These are phyloP conservation scores for Drosophila ercepeae DNA, from an alignment of 1,140 invertebrate species.

Conservation along the genomic window DNA sequence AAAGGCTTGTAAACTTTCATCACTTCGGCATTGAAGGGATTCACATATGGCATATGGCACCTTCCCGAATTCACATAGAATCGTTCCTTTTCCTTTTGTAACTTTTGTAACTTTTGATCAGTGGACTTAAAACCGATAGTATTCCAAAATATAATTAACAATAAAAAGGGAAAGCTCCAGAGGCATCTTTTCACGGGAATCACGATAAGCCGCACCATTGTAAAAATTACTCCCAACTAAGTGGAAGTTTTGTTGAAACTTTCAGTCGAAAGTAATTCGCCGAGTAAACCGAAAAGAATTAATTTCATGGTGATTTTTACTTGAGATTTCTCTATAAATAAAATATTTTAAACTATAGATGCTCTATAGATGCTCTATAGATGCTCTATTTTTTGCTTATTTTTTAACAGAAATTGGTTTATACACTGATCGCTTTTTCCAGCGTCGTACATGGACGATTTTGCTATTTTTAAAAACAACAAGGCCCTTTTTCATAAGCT, in stretches of 20 bases:
- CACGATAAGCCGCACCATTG: conserved; percentile 4
- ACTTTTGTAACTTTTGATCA: background rate
- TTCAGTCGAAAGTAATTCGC: background rate
- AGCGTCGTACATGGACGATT: no score
- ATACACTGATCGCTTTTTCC: no score
- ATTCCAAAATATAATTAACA: background rate
- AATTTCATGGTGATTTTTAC: conserved; percentile 6
- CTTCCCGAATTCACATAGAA: conserved; percentile 40
- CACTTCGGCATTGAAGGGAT: conserved; percentile 36
- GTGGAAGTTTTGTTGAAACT: background rate
- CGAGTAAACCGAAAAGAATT: background rate
- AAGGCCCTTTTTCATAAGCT: no score
- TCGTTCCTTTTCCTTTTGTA: background rate
- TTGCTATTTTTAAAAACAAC: no score
- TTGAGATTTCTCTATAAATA: background rate
- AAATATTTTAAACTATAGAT: background rate
- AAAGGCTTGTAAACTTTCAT: conserved; percentile 39
- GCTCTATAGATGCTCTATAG: no score
- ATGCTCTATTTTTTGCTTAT: no score
- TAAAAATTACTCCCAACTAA: background rate
- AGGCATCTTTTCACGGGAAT: background rate
- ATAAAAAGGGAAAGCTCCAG: background rate
- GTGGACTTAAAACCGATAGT: background rate
- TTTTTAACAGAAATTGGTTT: no score
- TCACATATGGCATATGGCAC: conserved; percentile 49